Base-by-base conservation (phyloP, 2,113 vertebrate genomes). In the Lamprologus sp. region DNA sequence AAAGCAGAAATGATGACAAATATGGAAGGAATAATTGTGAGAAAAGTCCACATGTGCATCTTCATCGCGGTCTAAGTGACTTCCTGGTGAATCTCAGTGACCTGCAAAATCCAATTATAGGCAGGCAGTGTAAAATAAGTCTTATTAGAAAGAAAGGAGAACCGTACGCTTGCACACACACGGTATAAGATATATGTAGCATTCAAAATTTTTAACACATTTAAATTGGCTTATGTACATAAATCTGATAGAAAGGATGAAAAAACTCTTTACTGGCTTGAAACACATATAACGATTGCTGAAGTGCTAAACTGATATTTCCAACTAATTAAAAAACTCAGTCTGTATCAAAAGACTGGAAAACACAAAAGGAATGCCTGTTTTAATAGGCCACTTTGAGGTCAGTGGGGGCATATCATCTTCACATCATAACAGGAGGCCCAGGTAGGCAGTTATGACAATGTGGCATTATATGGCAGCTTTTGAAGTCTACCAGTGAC, bases 401-500 rank as follows among this genome's bases (percentile, higher is more conserved):
- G 86, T 91, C 87, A 58, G 42, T 2, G 80, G 45, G 83, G 82
- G 79, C 83, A 80, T 86, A 92, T 94, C 92, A 77, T 94, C 93
- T 92, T 94, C 92, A 93, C 92, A 81, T 95, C 90, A 88, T 91
- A 92, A 92, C 54, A 2, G 70, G 88, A 79, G 90, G 83, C 86
- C 84, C 89, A 93, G 90, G 91, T 92, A 89, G 83, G 73, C 3
- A 31, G 82, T 90, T 93, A 85, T 92, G 91, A 93, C 88, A 92
- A 90, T 89, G 87, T 89, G 88, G 81, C 90, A 80, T 94, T 94
- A 91, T 91, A 21, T 58, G 35, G 91, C 84, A 17, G 60, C 70
- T 90, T 90, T 91, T 93, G 94, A 94, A 92, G 93, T 94, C 90
- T 15, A 28, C 87, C 93, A 92, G 90, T 84, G 54, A 95, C 92